Conservation (phyloP, 1,140 invertebrate species). For the Magallana angulata region DNA sequence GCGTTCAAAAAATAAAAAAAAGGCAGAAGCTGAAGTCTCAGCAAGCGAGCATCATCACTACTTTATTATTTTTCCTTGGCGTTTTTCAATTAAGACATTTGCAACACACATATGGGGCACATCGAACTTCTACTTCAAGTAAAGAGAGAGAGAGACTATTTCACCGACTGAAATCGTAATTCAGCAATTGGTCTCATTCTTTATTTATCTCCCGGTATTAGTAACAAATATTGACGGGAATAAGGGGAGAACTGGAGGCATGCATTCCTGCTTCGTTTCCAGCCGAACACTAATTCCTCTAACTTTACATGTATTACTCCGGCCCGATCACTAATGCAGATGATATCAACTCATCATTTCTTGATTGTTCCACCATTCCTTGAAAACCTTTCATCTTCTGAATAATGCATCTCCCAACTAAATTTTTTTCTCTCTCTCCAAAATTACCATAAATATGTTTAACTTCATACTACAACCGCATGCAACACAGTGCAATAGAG, state of each 20-base stretch:
- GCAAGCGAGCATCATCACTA: background rate
- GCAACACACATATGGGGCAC: background rate
- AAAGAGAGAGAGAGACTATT: background rate
- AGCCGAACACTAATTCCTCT: background rate
- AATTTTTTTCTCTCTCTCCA: background rate
- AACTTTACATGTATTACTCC: slow-evolving; percentile 16
- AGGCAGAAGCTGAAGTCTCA: background rate
- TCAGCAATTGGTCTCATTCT: slow-evolving; percentile 11
- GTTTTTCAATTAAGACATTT: slow-evolving; percentile 20
- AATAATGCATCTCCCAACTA: slow-evolving; percentile 1
- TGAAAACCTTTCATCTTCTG: slow-evolving; percentile 28
- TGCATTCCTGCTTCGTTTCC: background rate
- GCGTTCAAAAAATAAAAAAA: background rate
- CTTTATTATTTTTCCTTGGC: background rate
- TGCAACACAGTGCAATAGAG: background rate
- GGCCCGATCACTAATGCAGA: slow-evolving; percentile 7
- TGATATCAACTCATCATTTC: slow-evolving; percentile 1
- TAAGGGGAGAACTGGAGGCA: background rate
- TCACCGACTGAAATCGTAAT: background rate
- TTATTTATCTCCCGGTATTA: slow-evolving; percentile 3
- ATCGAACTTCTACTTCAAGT: background rate
- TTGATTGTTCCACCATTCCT: slow-evolving; percentile 32
- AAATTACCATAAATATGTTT: background rate
- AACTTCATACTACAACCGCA: background rate
- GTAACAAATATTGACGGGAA: slow-evolving; percentile 8